Evolutionary conservation across 2,113 vertebrate species (phyloP), one percentile per base, ranked within the genome.

Genomic region (Ophthalmolycus amberensis): DNA sequence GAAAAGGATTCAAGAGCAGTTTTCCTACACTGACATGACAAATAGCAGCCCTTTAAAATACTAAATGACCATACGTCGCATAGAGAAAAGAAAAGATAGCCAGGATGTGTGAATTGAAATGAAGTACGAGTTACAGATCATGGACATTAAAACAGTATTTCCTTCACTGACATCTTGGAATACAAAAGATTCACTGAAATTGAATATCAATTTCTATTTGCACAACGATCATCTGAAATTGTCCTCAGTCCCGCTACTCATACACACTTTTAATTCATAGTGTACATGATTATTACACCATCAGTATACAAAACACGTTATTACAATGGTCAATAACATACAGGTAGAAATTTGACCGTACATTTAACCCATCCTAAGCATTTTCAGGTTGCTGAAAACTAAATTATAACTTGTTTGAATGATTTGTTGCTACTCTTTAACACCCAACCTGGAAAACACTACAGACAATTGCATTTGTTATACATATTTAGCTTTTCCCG

Each of bases 61-160:
- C 67, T 8, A 82, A 80, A 79, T 86, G 78, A 88, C 60, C 59
- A 68, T 16, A 54, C 37, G n/a, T 50, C 5, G 0, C 63, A 75
- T 0, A 9, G 42, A 71, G 62, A 40, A 6, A 42, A 42, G 34
- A 27, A 34, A 67, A 60, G 16, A 64, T 10, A 3, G 0, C 1
- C 29, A 22, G 46, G n/a, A 70, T 10, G 11, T 29, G 7, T 81
- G 9, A 14, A 6, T 6, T 34, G 5, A 34, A 32, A 32, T 3
- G 32, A 6, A 34, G 46, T 5, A 5, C 20, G 50, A 62, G 22
- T 27, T 29, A 64, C 27, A 81, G 44, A 32, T 32, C 50, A 32
- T 32, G 56, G n/a, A 62, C 59, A 52, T 32, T 37, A 16, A 68
- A 27, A 32, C 25, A 27, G 54, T 6, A 27, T 10, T 37, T 46